Conservation (phyloP, 2,113 vertebrate species). For the Pedetes capensis region DNA sequence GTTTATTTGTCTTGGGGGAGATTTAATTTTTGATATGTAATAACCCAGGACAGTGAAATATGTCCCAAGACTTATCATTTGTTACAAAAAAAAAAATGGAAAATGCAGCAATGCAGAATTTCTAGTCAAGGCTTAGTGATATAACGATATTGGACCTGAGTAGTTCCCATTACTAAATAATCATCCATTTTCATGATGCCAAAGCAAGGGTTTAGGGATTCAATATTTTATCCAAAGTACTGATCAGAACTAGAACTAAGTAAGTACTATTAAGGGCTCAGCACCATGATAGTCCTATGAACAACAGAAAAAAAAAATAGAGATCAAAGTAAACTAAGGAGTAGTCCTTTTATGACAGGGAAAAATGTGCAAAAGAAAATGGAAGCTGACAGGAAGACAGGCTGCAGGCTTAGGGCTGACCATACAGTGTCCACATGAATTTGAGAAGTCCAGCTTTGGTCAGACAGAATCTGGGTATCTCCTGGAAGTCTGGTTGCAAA, state of each 20-base stretch:
- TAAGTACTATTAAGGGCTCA: not conserved
- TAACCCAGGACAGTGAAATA: not conserved
- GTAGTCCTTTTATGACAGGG: not conserved
- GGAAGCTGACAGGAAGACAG: not conserved
- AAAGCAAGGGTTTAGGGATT: not conserved
- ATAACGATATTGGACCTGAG: not conserved
- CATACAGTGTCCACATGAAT: not conserved
- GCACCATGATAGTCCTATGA: not conserved
- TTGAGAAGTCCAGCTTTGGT: not conserved
- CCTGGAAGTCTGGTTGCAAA: not conserved
- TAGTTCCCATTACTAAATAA: not conserved
- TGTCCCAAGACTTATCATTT: not conserved
- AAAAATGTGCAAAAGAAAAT: not conserved
- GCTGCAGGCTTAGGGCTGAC: not conserved
- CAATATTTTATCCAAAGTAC: not conserved
- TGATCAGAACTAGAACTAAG: not conserved
- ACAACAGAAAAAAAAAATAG: not conserved
- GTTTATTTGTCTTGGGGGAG: not conserved
- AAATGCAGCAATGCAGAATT: not conserved
- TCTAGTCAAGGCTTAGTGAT: not conserved
- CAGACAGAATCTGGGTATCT: not conserved
- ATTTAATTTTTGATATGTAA: slow-evolving; percentile 9
- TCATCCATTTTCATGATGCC: not conserved
- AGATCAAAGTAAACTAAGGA: not conserved
- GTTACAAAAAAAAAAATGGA: slow-evolving; percentile 6